Evolutionary conservation across 2,888 invertebrate genomes (phyloP).

Genomic region (Platynereis dumerilii): DNA sequence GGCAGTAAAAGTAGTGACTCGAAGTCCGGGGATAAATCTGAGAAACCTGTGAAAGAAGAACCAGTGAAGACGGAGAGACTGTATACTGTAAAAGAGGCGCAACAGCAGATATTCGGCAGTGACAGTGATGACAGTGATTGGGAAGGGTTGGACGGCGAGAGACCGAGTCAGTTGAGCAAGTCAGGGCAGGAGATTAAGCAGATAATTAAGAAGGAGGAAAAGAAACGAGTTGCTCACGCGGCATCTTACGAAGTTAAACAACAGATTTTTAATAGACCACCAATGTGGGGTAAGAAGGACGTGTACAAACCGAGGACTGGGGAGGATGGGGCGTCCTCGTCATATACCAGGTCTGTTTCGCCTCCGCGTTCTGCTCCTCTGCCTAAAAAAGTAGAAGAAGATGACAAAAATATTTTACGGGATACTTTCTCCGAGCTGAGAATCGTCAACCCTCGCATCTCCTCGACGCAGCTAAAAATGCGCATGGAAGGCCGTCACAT

Average conservation of each 20-base stretch:
- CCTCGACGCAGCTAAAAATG: not conserved
- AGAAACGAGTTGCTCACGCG: not conserved
- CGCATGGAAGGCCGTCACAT: not conserved
- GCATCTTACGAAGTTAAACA: not conserved
- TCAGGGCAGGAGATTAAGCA: slow-evolving; percentile 3
- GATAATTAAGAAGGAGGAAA: not conserved
- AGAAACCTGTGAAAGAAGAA: not conserved
- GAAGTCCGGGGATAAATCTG: not conserved
- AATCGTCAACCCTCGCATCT: slow-evolving; percentile 4
- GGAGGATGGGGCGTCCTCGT: no score
- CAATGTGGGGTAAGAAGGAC: not conserved
- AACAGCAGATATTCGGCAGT: not conserved
- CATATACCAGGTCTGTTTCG: no score
- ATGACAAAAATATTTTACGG: not conserved
- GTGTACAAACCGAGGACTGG: no score
- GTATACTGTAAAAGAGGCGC: no score
- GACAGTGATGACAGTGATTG: slow-evolving; percentile 9
- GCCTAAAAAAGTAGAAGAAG: not conserved
- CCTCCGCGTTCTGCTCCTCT: no score
- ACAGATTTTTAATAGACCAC: not conserved
- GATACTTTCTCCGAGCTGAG: slow-evolving; percentile 4
- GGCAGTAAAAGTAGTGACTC: not conserved
- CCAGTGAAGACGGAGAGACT: no score
- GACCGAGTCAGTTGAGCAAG: not conserved
- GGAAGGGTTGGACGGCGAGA: slow-evolving; percentile 3